A percentile compares a stretch with the other conserved stretches of the same genome.
Evolutionary conservation across 2,888 invertebrate genomes (phyloP).

Genomic region (Callimorpha dominula): DNA sequence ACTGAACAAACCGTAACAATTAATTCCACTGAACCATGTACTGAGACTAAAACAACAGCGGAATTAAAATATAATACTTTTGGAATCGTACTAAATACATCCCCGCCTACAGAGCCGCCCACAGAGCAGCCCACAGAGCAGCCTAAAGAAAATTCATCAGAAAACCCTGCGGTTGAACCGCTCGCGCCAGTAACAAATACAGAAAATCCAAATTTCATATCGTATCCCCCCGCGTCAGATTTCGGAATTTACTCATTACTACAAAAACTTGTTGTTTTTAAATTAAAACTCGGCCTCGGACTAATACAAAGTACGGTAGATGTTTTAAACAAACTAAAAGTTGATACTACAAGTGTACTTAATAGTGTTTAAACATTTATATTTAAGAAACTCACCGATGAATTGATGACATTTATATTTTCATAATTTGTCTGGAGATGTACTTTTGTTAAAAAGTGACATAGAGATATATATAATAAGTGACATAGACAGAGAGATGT

Average conservation of each 20-base stretch:
- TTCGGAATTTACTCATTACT: constrained; percentile 87
- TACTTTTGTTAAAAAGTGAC: background rate
- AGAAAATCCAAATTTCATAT: constrained; percentile 70
- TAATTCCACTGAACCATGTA: constrained; percentile 50
- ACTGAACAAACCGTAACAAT: constrained; percentile 37
- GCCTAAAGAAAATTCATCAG: constrained; percentile 18
- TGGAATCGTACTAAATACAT: constrained; percentile 70
- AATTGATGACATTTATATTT: constrained; percentile 13
- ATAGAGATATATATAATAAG: no score
- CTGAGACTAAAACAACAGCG: constrained; percentile 75
- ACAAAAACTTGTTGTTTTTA: constrained; percentile 89
- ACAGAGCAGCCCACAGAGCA: constrained; percentile 56
- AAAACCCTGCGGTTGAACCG: background rate
- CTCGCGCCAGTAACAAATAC: constrained; percentile 12
- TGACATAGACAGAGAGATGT: no score
- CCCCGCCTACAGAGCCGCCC: constrained; percentile 55
- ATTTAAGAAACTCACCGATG: constrained; percentile 9
- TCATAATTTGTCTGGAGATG: background rate
- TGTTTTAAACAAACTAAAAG: constrained; percentile 89
- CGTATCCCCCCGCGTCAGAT: constrained; percentile 75
- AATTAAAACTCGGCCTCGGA: constrained; percentile 89
- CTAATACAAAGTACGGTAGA: constrained; percentile 90
- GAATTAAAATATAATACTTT: constrained; percentile 74
- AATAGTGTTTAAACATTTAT: constrained; percentile 1
- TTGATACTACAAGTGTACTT: constrained; percentile 58